These are phyloP conservation scores for Simalia tracyae DNA, from an alignment of 2,797 vertebrate genomes.

Conservation along the genomic window DNA sequence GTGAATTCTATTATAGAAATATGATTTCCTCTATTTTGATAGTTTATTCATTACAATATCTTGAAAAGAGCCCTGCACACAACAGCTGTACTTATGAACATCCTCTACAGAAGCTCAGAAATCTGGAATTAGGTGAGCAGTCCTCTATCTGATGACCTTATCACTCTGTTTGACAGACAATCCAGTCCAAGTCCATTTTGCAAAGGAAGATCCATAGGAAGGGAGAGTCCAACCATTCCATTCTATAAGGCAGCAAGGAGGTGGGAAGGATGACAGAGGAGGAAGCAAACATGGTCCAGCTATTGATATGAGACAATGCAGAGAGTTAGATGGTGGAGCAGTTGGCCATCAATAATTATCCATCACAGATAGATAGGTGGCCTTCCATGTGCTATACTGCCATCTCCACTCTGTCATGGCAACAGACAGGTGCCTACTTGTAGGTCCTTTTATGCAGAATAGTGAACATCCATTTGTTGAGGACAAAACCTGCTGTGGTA, in stretches of 20 bases:
- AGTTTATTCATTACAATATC: neutral
- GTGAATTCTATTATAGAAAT: neutral
- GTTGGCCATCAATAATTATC: neutral
- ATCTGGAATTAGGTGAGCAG: neutral
- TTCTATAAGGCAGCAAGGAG: neutral
- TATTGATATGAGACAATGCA: neutral
- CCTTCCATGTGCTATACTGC: neutral
- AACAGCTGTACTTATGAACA: neutral
- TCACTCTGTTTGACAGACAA: neutral
- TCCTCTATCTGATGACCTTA: neutral
- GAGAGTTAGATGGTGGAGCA: neutral
- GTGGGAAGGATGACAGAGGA: neutral
- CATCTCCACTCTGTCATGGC: neutral
- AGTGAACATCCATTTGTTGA: neutral
- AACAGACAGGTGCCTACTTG: neutral
- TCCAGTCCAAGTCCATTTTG: neutral
- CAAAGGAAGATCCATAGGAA: neutral
- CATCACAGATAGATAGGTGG: neutral
- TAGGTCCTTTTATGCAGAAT: neutral
- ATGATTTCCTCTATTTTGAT: neutral
- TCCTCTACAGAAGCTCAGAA: neutral
- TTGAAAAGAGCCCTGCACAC: neutral
- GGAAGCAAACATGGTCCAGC: neutral
- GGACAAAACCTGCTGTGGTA: neutral
- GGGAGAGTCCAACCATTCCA: neutral